Evolutionary conservation across 2,113 vertebrate species (phyloP).

Genomic region (Pithys albifrons): DNA sequence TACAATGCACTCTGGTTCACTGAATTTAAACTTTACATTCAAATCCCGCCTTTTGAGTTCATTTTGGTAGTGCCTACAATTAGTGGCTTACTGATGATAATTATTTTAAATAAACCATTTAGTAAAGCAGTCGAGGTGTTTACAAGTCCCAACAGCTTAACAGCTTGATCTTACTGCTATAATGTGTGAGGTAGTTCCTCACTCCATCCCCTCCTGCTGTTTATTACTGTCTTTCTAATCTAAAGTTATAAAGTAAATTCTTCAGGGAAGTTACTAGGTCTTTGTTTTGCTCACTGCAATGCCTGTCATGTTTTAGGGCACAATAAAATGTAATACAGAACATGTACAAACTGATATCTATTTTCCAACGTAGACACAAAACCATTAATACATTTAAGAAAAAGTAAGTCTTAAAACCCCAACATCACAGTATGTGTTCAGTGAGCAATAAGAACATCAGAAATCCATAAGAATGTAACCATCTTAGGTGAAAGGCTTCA

Average conservation of each 20-base stretch:
- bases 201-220: slow-evolving; percentile 55
- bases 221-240: slow-evolving; percentile 47
- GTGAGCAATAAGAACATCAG: slow-evolving; percentile 9
- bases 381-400: neutral
- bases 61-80: neutral
- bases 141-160: slow-evolving; percentile 57
- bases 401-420: slow-evolving; percentile 6
- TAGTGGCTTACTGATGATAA: slow-evolving; percentile 45
- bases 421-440: neutral
- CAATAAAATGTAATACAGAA: neutral
- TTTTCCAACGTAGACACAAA: neutral
- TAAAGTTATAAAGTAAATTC: slow-evolving; percentile 38
- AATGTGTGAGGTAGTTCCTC: slow-evolving; percentile 23
- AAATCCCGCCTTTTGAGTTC: neutral
- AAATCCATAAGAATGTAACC: neutral
- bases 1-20: neutral
- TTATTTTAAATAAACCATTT: slow-evolving; percentile 64
- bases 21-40: slow-evolving; percentile 20
- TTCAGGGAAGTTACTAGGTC: neutral
- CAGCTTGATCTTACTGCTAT: slow-evolving; percentile 33
- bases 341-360: neutral
- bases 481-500: slow-evolving; percentile 10
- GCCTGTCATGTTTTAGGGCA: neutral
- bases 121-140: slow-evolving; percentile 37
- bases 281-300: neutral